Evolutionary conservation across 2,797 vertebrate genomes (phyloP).

Genomic region (Anas bahamensis): DNA sequence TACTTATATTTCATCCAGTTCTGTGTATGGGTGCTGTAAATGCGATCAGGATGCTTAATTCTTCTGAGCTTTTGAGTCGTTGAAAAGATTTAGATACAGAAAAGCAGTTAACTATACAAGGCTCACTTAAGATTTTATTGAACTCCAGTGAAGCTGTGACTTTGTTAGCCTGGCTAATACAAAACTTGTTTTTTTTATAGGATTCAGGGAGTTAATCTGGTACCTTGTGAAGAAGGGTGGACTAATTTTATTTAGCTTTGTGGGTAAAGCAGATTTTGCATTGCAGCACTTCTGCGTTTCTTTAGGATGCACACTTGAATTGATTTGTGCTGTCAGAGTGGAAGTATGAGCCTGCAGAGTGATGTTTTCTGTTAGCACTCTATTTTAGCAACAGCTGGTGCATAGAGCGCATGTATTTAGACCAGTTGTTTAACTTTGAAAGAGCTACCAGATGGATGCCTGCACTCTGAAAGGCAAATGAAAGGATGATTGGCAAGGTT

Average conservation of each 20-base stretch:
- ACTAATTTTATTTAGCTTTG: not conserved
- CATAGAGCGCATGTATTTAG: not conserved
- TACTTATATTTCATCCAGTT: not conserved
- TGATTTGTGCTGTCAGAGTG: not conserved
- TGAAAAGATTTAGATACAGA: not conserved
- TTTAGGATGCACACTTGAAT: not conserved
- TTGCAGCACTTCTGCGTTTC: not conserved
- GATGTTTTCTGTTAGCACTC: not conserved
- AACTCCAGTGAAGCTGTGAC: not conserved
- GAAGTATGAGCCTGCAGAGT: not conserved
- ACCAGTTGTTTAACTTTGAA: not conserved
- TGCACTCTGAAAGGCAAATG: not conserved
- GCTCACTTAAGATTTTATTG: not conserved
- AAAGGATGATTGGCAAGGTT: not conserved
- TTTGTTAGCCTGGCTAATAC: not conserved
- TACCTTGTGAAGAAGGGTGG: not conserved
- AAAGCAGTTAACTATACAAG: not conserved
- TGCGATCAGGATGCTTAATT: not conserved
- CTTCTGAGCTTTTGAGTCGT: not conserved
- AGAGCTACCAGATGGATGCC: not conserved
- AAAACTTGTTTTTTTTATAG: not conserved
- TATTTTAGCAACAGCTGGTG: not conserved
- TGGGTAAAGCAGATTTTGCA: not conserved
- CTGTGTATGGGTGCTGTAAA: not conserved
- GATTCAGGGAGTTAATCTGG: not conserved